Conservation (phyloP, 2,113 vertebrate genomes). For the Semnopithecus entellus region DNA sequence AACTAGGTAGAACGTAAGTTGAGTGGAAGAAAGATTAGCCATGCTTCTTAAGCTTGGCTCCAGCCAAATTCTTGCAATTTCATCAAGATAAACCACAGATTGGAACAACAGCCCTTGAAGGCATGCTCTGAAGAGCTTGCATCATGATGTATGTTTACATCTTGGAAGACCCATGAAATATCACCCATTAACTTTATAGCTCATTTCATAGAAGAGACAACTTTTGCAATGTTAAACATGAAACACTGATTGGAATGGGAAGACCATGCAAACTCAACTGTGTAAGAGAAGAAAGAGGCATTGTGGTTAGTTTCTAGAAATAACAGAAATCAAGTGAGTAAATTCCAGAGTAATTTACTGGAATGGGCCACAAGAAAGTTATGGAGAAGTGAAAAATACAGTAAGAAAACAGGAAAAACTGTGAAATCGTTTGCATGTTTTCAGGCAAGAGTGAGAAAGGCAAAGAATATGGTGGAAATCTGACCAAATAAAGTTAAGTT, state of each 20-base stretch:
- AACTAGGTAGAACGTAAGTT: not conserved
- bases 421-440: not conserved
- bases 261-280: not conserved
- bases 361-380: not conserved
- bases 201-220: not conserved
- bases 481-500: not conserved
- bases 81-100: not conserved
- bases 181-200: not conserved
- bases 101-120: not conserved
- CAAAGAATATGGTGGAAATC: not conserved
- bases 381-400: not conserved
- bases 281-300: not conserved
- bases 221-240: not conserved
- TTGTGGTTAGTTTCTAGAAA: not conserved
- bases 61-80: not conserved
- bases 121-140: not conserved
- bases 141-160: not conserved
- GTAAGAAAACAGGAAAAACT: not conserved
- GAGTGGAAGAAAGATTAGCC: not conserved
- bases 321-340: not conserved
- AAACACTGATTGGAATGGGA: not conserved
- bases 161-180: not conserved
- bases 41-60: not conserved
- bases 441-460: not conserved
- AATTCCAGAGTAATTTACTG: not conserved